phyloP scores from a whole-genome alignment of 2,888 invertebrate species.

The Caenorhabditis sp. region DNA sequence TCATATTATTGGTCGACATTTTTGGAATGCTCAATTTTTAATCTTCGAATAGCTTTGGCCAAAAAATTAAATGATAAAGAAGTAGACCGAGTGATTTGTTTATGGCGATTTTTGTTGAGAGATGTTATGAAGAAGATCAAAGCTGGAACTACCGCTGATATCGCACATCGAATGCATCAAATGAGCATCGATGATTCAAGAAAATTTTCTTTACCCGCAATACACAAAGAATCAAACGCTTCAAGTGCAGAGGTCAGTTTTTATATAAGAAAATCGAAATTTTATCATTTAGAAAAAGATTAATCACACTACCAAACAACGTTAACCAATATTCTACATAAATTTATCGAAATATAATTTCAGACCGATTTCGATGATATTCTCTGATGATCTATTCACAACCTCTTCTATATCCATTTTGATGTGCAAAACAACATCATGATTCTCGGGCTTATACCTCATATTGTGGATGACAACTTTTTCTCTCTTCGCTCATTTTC shows the following conservation, averaged over 20 bases:
- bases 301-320: background rate
- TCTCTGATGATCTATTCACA: conserved; percentile 29
- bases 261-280: background rate
- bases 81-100: conserved; percentile 57
- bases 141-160: conserved; percentile 58
- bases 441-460: conserved; percentile 31
- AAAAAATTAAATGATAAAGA: conserved; percentile 48
- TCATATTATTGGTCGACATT: conserved; percentile 65
- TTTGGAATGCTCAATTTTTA: conserved; percentile 61
- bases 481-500: background rate
- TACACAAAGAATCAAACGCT: conserved; percentile 39
- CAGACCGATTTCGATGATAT: conserved; percentile 50
- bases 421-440: conserved; percentile 7
- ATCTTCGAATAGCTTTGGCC: conserved; percentile 49
- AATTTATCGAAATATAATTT: too few relatives aligned
- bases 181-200: conserved; percentile 47
- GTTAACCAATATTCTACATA: conserved; percentile 23
- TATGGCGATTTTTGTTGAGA: conserved; percentile 59
- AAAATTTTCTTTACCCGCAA: conserved; percentile 40
- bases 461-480: conserved; percentile 17
- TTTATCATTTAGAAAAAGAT: background rate
- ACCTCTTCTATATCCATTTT: background rate
- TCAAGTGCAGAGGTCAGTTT: conserved; percentile 28
- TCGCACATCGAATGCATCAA: conserved; percentile 52
- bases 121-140: conserved; percentile 64